Evolutionary conservation across 2,888 invertebrate species (phyloP).

Genomic region (Drosophila buzzatii): DNA sequence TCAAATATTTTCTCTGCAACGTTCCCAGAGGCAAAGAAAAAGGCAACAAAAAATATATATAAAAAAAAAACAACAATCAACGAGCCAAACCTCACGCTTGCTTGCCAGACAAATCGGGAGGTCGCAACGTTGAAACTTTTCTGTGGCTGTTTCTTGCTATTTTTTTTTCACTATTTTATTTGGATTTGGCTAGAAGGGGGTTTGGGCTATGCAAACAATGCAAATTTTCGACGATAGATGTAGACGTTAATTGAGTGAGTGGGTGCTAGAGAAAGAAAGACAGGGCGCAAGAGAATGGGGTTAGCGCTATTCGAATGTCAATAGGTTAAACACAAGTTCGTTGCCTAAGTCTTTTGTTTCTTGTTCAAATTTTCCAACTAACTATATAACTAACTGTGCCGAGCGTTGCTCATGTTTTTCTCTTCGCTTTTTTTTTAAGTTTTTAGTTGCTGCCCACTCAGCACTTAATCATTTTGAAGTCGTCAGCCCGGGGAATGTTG

Average conservation of each 20-base stretch:
- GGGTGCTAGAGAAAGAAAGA: constrained; percentile 34
- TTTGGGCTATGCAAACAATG: constrained; percentile 50
- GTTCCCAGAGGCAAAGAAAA: constrained; percentile 57
- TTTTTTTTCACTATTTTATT: not conserved
- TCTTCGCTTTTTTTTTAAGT: not conserved
- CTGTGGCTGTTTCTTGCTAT: constrained; percentile 16
- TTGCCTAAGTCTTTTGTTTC: constrained; percentile 73
- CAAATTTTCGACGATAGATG: constrained; percentile 52
- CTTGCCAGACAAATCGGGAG: constrained; percentile 60
- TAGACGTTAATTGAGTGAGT: constrained; percentile 49
- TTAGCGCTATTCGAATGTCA: constrained; percentile 54
- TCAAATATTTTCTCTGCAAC: constrained; percentile 70
- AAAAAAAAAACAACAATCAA: constrained; percentile 17
- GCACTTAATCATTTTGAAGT: constrained; percentile 40
- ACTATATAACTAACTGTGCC: too few species aligned
- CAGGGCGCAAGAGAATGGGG: constrained; percentile 16
- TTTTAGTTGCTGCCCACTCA: constrained; percentile 16
- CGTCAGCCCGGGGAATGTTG: constrained; percentile 39
- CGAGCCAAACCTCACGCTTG: constrained; percentile 55
- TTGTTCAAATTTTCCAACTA: not conserved
- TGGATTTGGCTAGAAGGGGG: not conserved
- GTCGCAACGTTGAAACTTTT: constrained; percentile 49
- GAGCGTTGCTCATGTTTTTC: not conserved
- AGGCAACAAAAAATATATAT: not conserved
- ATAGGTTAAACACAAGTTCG: constrained; percentile 72